These are phyloP conservation scores for Syritta pipiens DNA, from an alignment of 2,888 invertebrate species.

Conservation along the genomic window DNA sequence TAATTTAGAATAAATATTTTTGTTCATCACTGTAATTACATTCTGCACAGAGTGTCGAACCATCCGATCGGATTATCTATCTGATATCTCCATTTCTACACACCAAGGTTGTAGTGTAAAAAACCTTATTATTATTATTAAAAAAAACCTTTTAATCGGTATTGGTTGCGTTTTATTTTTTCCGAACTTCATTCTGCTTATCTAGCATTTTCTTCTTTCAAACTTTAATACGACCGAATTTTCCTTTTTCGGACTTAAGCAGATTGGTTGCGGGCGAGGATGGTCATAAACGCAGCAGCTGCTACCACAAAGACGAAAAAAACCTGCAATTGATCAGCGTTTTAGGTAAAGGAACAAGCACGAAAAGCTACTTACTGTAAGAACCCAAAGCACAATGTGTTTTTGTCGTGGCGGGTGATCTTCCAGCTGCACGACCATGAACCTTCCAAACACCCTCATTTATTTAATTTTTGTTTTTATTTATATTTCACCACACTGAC, in stretches of 20 bases:
- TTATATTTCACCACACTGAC: constrained; percentile 3
- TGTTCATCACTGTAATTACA: too few relatives aligned
- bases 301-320: constrained; percentile 42
- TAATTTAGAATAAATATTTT: too few relatives aligned
- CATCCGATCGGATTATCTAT: too few relatives aligned
- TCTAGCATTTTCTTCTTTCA: constrained; percentile 47
- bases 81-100: too few relatives aligned
- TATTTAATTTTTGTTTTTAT: constrained; percentile 1
- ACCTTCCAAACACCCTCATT: not conserved
- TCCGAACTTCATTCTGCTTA: constrained; percentile 38
- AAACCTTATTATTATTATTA: too few relatives aligned
- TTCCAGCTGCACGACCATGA: constrained; percentile 25
- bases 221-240: constrained; percentile 35
- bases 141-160: too few relatives aligned
- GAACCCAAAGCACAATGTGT: not conserved
- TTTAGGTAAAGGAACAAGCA: not conserved
- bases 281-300: constrained; percentile 35
- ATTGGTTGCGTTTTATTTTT: too few relatives aligned
- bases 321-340: constrained; percentile 1
- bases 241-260: constrained; percentile 50
- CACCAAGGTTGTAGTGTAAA: too few relatives aligned
- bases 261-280: constrained; percentile 36
- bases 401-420: not conserved
- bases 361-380: constrained; percentile 11
- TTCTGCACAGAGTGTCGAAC: too few relatives aligned